Evolutionary conservation across 2,888 invertebrate species (phyloP).

Genomic region (Aphidoletes aphidimyza): DNA sequence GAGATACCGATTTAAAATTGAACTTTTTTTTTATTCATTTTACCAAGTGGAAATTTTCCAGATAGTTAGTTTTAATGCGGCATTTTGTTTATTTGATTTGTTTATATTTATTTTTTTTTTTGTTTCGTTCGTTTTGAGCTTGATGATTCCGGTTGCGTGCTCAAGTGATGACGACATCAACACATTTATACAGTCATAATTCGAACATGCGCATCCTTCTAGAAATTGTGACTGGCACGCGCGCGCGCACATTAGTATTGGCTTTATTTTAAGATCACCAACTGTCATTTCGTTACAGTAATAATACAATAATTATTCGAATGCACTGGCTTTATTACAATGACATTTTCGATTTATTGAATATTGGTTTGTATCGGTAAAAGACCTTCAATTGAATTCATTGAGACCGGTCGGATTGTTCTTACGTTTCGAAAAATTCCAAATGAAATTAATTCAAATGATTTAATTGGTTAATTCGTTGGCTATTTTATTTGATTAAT

Average conservation of each 20-base stretch:
- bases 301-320: not conserved
- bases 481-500: no score
- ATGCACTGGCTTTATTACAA: not conserved
- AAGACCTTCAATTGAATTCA: conserved; percentile 1
- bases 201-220: not conserved
- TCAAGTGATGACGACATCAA: not conserved
- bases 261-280: not conserved
- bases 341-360: no score
- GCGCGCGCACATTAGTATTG: not conserved
- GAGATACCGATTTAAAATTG: no score
- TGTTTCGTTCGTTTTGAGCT: not conserved
- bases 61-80: not conserved
- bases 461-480: no score
- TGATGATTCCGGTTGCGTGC: conserved; percentile 3
- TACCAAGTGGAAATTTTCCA: not conserved
- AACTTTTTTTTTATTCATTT: not conserved
- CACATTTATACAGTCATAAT: not conserved
- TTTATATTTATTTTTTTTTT: no score
- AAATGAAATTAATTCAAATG: no score
- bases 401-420: no score
- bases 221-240: not conserved
- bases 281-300: not conserved
- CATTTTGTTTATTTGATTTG: no score
- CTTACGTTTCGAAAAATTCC: no score
- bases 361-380: not conserved